phyloP scores from a whole-genome alignment of 2,888 invertebrate genomes.

The Leptarthrus brevirostris region DNA sequence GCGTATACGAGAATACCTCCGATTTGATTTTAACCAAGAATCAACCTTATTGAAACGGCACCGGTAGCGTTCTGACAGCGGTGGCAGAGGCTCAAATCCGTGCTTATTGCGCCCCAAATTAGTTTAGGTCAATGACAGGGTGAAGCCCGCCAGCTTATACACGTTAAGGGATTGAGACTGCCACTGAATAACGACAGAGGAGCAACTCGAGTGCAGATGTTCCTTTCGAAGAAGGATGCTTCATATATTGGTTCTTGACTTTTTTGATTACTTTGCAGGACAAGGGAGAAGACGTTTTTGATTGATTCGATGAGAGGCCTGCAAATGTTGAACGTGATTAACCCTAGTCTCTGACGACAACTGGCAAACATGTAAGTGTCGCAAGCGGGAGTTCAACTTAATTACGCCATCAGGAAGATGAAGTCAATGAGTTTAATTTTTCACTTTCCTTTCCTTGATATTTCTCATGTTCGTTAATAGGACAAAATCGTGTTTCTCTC shows the following conservation, averaged over 20 bases:
- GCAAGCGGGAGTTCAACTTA: not conserved
- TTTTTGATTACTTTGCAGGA: constrained; percentile 24
- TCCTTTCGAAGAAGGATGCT: not conserved
- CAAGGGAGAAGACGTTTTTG: constrained; percentile 40
- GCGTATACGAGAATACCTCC: constrained; percentile 12
- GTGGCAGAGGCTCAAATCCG: not conserved
- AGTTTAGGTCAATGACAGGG: constrained; percentile 39
- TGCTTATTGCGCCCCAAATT: constrained; percentile 41
- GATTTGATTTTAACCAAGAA: constrained; percentile 22
- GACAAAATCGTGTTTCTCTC: no score
- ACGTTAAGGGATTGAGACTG: not conserved
- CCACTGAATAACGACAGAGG: not conserved
- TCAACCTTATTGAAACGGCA: constrained; percentile 23
- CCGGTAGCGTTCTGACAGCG: not conserved
- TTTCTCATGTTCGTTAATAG: no score
- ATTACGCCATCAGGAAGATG: not conserved
- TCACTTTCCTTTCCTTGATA: no score
- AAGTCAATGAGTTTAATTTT: no score
- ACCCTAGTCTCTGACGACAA: not conserved
- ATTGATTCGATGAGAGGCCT: constrained; percentile 23
- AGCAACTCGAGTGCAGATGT: constrained; percentile 10
- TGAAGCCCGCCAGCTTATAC: not conserved
- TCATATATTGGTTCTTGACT: constrained; percentile 28
- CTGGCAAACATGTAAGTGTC: not conserved
- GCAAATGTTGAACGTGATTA: constrained; percentile 27